A percentile compares a stretch with the other conserved stretches of the same genome.
Conservation (phyloP, 2,113 vertebrate species). For the Toxostoma redivivum region DNA sequence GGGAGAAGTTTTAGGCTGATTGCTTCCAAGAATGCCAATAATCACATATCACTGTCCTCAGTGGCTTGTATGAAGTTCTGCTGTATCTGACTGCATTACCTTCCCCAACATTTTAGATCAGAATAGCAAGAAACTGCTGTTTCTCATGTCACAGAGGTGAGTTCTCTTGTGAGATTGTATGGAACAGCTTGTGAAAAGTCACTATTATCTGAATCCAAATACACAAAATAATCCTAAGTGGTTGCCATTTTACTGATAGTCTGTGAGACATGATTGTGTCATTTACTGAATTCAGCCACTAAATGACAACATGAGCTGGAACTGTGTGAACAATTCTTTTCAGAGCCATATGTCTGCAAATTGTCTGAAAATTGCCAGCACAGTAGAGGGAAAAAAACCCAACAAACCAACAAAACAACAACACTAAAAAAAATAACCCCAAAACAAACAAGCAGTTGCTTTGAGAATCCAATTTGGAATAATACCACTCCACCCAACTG, state of each 20-base stretch:
- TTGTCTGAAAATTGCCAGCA: neutral
- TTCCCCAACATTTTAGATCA: constrained; percentile 22
- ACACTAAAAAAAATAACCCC: neutral
- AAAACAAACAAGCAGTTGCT: neutral
- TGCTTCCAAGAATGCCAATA: constrained; percentile 48
- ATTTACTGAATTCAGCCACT: constrained; percentile 26
- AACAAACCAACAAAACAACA: neutral
- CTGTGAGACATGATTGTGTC: neutral
- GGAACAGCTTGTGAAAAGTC: constrained; percentile 10
- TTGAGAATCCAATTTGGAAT: neutral
- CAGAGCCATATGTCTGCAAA: neutral
- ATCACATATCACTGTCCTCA: neutral
- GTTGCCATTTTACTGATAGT: neutral
- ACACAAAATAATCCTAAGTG: constrained; percentile 51
- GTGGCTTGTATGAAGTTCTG: neutral
- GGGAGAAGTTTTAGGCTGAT: constrained; percentile 1
- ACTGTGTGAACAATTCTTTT: neutral
- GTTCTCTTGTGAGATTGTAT: neutral
- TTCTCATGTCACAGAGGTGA: constrained; percentile 31
- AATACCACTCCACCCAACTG: neutral
- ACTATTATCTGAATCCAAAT: constrained; percentile 30
- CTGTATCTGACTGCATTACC: neutral
- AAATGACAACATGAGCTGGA: constrained; percentile 12
- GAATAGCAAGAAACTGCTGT: neutral
- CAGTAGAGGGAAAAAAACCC: neutral